Conservation (phyloP, 1,140 invertebrate species). For the Heliconius congener region DNA sequence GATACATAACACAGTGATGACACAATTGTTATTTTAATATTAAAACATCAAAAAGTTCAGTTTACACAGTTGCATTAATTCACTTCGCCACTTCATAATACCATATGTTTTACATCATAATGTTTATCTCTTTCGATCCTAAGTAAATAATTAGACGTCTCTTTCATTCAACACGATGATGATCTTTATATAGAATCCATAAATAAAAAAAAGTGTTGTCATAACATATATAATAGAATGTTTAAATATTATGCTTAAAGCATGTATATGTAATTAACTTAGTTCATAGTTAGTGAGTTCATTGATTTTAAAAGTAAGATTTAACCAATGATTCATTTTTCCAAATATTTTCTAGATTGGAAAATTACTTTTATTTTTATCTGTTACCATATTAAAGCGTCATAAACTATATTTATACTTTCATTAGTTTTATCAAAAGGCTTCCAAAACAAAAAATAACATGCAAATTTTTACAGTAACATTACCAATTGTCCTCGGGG, state of each 20-base stretch:
- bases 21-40: constrained; percentile 30
- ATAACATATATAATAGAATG: neutral
- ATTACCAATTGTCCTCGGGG: constrained; percentile 67
- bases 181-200: neutral
- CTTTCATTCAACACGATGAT: constrained; percentile 12
- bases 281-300: neutral
- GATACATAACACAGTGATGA: constrained; percentile 1
- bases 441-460: neutral
- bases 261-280: neutral
- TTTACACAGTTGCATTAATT: constrained; percentile 55
- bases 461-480: constrained; percentile 44
- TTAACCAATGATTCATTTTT: no score
- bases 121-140: constrained; percentile 46
- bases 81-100: constrained; percentile 43
- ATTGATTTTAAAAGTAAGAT: neutral
- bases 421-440: neutral
- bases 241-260: constrained; percentile 3
- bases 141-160: constrained; percentile 37
- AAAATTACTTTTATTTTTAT: neutral
- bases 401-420: no score
- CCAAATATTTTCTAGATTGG: no score
- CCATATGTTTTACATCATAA: constrained; percentile 49
- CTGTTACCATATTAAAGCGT: neutral
- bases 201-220: neutral
- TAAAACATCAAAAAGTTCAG: constrained; percentile 31